Evolutionary conservation across 2,797 vertebrate species (phyloP), one percentile per base, ranked within the genome.

Genomic region (Diglossa cyanea): DNA sequence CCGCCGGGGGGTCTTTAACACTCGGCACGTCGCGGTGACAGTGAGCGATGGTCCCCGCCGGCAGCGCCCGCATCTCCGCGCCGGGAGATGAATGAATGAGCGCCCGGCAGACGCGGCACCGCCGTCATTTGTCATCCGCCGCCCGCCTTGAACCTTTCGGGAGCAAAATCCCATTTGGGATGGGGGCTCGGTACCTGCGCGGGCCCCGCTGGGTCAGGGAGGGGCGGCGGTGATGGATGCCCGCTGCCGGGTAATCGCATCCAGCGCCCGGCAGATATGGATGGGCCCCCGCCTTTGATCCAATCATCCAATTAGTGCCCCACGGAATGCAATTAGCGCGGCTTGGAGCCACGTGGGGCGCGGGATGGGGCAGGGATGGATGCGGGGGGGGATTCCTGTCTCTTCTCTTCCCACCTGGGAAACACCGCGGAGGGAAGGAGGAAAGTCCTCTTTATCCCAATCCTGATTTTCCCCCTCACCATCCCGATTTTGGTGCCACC

Each of bases 281-380:
- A 97, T 97, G 97, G 93, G 67, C 42, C 25, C 51, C 67, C 53
- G 94, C 62, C 91, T 73, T 90, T 96, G 97, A 97, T 97, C 95
- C 96, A 66, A 62, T 93, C 95, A 98, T 96, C 86, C 84, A 94
- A 98, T 98, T 98, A 98, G 89, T 76, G 96, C 89, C 96, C 95
- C 86, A 0, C 91, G 18, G 96, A 97, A 98, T 33, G 93, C 53
- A 94, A 98, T 97, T 97, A 98, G 96, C 81, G 62, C 93, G 84
- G 93, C 94, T 25, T 23, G 58, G 63, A 16, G 21, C 74, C 94
- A 63, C 93, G 95, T 92, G 96, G 94, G 96, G 55, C 48, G 88
- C 67, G 88, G 95, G 67, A 20, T 17, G 55, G 42, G 42, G 23
- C 10, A 28, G 0, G 51, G 31, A 55, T 50, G 48, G 48, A 28